Conservation (phyloP, 37 sponge, comb jelly and placozoan genomes). For the Spongilla lacustris region DNA sequence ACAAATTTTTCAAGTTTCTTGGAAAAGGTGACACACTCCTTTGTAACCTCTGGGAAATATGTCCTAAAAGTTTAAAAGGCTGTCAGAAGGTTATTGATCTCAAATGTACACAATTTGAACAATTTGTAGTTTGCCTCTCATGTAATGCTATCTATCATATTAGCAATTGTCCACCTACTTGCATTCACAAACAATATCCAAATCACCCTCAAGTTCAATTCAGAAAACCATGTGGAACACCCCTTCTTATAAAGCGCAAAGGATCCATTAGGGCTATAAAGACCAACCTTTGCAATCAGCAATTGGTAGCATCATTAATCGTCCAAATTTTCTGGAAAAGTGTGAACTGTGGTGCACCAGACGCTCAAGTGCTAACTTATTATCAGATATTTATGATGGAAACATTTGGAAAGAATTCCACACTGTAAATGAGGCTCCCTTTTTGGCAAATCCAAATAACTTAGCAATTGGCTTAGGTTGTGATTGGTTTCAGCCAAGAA, state of each 20-base stretch:
- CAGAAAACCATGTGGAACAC: conserved; percentile 5
- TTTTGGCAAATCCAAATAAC: conserved; percentile 4
- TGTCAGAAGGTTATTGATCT: too few relatives aligned
- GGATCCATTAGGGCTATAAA: too few relatives aligned
- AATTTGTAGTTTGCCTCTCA: too few relatives aligned
- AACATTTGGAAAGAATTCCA: conserved; percentile 41
- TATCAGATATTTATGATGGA: conserved; percentile 38
- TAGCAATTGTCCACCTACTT: conserved; percentile 41
- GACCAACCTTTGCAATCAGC: background rate
- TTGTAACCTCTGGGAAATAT: too few relatives aligned
- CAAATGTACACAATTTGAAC: too few relatives aligned
- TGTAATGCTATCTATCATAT: too few relatives aligned
- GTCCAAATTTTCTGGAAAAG: conserved; percentile 20
- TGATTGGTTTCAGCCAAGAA: conserved; percentile 63
- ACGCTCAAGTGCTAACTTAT: background rate
- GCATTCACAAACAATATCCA: too few relatives aligned
- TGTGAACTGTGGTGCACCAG: conserved; percentile 44
- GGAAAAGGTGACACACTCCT: too few relatives aligned
- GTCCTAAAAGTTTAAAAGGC: too few relatives aligned
- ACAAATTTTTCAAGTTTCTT: too few relatives aligned
- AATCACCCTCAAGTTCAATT: too few relatives aligned
- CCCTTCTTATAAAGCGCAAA: conserved; percentile 34
- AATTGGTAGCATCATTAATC: background rate
- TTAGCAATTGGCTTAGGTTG: conserved; percentile 3
- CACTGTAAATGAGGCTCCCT: background rate